A percentile compares a stretch with the other conserved stretches of the same genome.
These are phyloP conservation scores for Cottoperca gobio DNA, from an alignment of 2,797 vertebrate genomes.

Conservation along the genomic window DNA sequence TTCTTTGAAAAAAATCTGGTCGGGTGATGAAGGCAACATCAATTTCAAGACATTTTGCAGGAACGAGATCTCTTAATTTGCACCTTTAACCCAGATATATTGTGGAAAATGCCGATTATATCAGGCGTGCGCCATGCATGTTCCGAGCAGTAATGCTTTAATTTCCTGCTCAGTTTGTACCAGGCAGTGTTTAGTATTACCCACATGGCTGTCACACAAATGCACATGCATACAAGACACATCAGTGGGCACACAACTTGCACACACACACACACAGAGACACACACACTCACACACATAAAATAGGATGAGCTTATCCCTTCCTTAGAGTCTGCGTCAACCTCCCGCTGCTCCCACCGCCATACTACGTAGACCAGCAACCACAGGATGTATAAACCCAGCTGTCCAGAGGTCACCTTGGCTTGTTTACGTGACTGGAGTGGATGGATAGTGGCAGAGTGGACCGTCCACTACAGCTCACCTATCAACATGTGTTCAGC, in stretches of 20 bases:
- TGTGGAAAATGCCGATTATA: slow-evolving; percentile 20
- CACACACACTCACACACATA: slow-evolving; percentile 36
- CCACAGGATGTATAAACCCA: slow-evolving; percentile 73
- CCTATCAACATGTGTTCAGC: slow-evolving; percentile 45
- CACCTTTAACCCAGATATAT: slow-evolving; percentile 24
- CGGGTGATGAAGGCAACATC: slow-evolving; percentile 7
- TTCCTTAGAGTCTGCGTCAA: slow-evolving; percentile 76
- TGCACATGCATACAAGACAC: slow-evolving; percentile 49
- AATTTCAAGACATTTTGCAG: slow-evolving; percentile 11
- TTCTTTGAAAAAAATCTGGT: slow-evolving; percentile 43
- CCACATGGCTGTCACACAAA: slow-evolving; percentile 71
- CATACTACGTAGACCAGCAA: slow-evolving; percentile 61
- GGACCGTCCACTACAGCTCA: slow-evolving; percentile 58
- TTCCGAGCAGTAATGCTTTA: slow-evolving; percentile 49
- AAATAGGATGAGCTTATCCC: slow-evolving; percentile 78
- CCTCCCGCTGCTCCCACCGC: slow-evolving; percentile 77
- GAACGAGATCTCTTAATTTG: slow-evolving; percentile 43
- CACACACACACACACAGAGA: slow-evolving; percentile 32
- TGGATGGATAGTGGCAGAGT: slow-evolving; percentile 63
- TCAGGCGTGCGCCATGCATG: slow-evolving; percentile 34
- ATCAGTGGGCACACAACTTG: slow-evolving; percentile 23
- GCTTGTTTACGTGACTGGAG: slow-evolving; percentile 74
- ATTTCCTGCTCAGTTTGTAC: slow-evolving; percentile 65
- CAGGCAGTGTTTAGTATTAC: slow-evolving; percentile 67
- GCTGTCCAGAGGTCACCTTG: slow-evolving; percentile 83